Conservation (phyloP, 1,140 invertebrate species). For the Contarinia nasturtii region DNA sequence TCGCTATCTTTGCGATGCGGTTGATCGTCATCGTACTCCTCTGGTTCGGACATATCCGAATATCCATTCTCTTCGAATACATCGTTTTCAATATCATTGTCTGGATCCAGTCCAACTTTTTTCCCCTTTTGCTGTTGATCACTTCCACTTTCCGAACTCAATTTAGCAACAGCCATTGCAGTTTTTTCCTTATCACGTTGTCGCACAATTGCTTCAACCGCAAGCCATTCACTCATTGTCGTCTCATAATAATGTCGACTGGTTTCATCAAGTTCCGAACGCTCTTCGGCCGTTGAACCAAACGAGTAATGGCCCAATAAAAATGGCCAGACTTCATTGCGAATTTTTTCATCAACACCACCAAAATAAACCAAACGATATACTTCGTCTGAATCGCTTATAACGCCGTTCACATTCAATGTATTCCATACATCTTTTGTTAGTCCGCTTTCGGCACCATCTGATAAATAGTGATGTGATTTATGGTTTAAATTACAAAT, state of each 20-base stretch:
- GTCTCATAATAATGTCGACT: slow-evolving; percentile 63
- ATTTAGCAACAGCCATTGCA: slow-evolving; percentile 40
- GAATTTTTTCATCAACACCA: slow-evolving; percentile 57
- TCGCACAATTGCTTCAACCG: slow-evolving; percentile 76
- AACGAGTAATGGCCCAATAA: slow-evolving; percentile 73
- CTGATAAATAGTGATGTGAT: no score
- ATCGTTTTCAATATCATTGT: slow-evolving; percentile 18
- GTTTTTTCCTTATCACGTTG: slow-evolving; percentile 62
- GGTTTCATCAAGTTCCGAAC: slow-evolving; percentile 41
- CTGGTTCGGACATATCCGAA: slow-evolving; percentile 22
- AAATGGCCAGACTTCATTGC: slow-evolving; percentile 81
- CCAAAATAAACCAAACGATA: slow-evolving; percentile 72
- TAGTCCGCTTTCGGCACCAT: slow-evolving; percentile 36
- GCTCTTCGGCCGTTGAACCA: slow-evolving; percentile 47
- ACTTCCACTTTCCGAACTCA: slow-evolving; percentile 32
- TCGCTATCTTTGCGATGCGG: slow-evolving; percentile 26
- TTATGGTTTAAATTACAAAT: not conserved
- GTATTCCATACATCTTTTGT: slow-evolving; percentile 47
- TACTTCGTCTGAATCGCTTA: slow-evolving; percentile 48
- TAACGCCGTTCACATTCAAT: slow-evolving; percentile 34
- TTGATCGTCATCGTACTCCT: slow-evolving; percentile 23
- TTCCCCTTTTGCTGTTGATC: slow-evolving; percentile 17
- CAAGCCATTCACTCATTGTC: slow-evolving; percentile 85
- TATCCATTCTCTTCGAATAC: slow-evolving; percentile 24
- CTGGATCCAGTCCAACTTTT: slow-evolving; percentile 12